Base-by-base conservation (phyloP, 1,140 invertebrate genomes). In the Musca vetustissima region DNA sequence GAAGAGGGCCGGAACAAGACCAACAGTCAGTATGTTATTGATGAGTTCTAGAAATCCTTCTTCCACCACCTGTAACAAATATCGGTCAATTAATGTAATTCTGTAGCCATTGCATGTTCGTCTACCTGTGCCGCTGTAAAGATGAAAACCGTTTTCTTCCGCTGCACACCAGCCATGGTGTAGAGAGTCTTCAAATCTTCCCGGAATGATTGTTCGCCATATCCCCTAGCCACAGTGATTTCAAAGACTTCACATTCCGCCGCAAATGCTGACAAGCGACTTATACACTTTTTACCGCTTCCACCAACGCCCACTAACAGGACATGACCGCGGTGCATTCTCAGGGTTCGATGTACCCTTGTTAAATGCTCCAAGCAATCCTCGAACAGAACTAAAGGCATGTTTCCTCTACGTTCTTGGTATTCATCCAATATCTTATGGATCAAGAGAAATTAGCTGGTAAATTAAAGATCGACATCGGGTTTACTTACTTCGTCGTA, bases 351-450 rank as follows among this genome's bases (percentile, higher is more conserved):
- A 73, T 96, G 93, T 1, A 95, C 88, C 57, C 94, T 86, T 0
- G 92, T 95, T 71, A 96, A 79, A 82, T 97, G 94, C 73, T 96
- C 93, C 28, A 97, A 81, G 32, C 93, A 95, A 81, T 96, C 93
- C 75, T 96, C 91, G 76, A 97, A 97, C 2, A 97, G 83, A 0
- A 97, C 93, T 66, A 97, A 85, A 15, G 89, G 89, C 83, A 96
- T 86, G 75, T 90, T 89, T 65, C 81, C 83, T 11, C 82, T 83
- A 15, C 85, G 85, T 65, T 94, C 92, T 76, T 94, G 94, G 77
- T 94, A 96, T 72, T 94, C 91, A 74, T 93, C 91, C 24, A 96
- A 80, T 71, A 97, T 94, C 89, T 93, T 72, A 4, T 1, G 6
- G 11, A 43, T 13, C 11, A 43, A 11, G 1, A 61, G 28, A 61